A percentile compares a stretch with the other conserved stretches of the same genome.
These are phyloP conservation scores for Catharus ustulatus DNA, from an alignment of 2,797 vertebrate genomes.

Conservation along the genomic window DNA sequence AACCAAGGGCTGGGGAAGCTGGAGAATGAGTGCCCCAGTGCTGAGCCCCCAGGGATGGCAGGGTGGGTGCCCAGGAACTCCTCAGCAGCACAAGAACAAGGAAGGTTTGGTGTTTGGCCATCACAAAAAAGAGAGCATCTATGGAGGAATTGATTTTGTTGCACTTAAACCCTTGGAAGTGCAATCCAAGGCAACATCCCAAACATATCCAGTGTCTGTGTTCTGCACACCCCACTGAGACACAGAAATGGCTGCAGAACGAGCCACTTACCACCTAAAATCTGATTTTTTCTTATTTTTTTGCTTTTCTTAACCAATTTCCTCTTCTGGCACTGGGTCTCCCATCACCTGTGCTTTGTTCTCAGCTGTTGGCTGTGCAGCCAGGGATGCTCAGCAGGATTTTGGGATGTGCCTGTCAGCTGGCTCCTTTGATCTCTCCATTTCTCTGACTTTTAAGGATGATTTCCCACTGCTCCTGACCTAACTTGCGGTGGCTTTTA, in stretches of 20 bases:
- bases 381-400: not conserved
- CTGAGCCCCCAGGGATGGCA: not conserved
- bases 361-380: not conserved
- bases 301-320: not conserved
- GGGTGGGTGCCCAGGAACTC: not conserved
- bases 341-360: not conserved
- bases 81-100: not conserved
- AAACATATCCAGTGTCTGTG: not conserved
- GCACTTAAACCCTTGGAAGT: not conserved
- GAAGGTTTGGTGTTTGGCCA: not conserved
- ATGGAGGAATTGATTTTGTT: not conserved
- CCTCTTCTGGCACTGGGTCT: not conserved
- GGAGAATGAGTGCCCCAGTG: rapidly evolving
- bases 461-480: not conserved
- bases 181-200: not conserved
- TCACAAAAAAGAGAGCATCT: not conserved
- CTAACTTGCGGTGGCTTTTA: not conserved
- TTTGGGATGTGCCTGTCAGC: not conserved
- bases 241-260: not conserved
- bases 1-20: not conserved
- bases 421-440: not conserved
- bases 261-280: not conserved
- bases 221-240: not conserved
- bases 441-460: not conserved
- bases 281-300: not conserved